Percentiles rank a stretch among this genome's conserved stretches.
These are phyloP conservation scores for Empidonax alnorum DNA, from an alignment of 2,113 vertebrate genomes.

Conservation along the genomic window DNA sequence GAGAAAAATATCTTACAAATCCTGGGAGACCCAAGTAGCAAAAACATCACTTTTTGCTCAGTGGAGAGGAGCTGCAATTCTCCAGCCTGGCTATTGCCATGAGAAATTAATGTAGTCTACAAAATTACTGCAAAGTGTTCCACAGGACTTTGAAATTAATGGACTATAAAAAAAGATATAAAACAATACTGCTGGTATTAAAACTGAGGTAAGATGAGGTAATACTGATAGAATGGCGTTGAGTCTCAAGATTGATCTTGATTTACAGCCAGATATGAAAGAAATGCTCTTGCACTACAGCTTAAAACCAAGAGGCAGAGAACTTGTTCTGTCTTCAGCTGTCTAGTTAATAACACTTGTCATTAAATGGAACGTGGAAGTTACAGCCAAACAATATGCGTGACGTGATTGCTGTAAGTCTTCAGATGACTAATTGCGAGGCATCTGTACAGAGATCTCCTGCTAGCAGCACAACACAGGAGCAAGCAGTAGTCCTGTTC, in stretches of 20 bases:
- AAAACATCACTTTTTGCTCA: slow-evolving; percentile 26
- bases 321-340: slow-evolving; percentile 64
- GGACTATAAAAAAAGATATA: slow-evolving; percentile 68
- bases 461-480: slow-evolving; percentile 37
- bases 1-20: neutral
- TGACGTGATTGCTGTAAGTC: slow-evolving; percentile 52
- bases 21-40: neutral
- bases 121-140: slow-evolving; percentile 66
- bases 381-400: slow-evolving; percentile 62
- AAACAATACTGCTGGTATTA: slow-evolving; percentile 63
- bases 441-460: slow-evolving; percentile 61
- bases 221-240: slow-evolving; percentile 38
- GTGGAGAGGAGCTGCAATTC: slow-evolving; percentile 36
- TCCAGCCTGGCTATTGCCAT: neutral
- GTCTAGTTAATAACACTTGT: slow-evolving; percentile 70
- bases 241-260: slow-evolving; percentile 62
- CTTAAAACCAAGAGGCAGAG: slow-evolving; percentile 39
- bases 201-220: slow-evolving; percentile 60
- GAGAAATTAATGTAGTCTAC: slow-evolving; percentile 68
- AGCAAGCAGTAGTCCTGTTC: slow-evolving; percentile 38
- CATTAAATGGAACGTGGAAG: slow-evolving; percentile 65
- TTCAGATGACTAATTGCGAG: slow-evolving; percentile 69
- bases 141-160: slow-evolving; percentile 65
- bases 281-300: slow-evolving; percentile 36
- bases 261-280: slow-evolving; percentile 56